Evolutionary conservation across 2,888 invertebrate species (phyloP), one percentile per base, ranked within the genome.

Genomic region (Acronicta leporina): DNA sequence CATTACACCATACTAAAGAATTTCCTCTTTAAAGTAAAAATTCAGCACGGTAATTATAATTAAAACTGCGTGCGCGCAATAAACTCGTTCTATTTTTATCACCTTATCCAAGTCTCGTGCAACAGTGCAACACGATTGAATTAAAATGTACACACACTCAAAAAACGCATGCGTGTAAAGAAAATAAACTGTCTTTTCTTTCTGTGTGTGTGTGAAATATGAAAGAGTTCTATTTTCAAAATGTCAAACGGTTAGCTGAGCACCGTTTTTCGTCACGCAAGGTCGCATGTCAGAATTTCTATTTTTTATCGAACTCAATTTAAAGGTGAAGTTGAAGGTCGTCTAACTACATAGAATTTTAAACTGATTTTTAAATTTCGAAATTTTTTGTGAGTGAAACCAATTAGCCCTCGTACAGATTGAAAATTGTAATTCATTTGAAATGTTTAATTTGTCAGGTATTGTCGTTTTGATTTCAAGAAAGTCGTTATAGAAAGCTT

Each of bases 51-150:
- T 16, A 60, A 48, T 50, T 67, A 64, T 52, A 55, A 64, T 62
- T 51, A 63, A 55, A 74, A 57, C 41, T 63, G 74, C 68, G 51
- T 64, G 35, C 41, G 53, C 72, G 65, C 72, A 65, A 50, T 45
- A 64, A 40, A 48, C 58, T 43, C 15, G 43, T 76, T 74, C 77
- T 76, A 74, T 75, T 76, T 74, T 66, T 74, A 73, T 58, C 61
- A 20, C 44, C 25, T 58, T 75, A 75, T 66, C 71, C 56, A 38
- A 62, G 61, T 54, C 33, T 46, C 57, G 27, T 55, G 49, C 51
- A 60, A 50, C 20, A 6, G 38, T 38, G n/a, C 38, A 38, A n/a
- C n/a, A 38, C 38, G n/a, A 25, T 20, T 61, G 42, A 56, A 61
- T 25, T 45, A 11, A 11, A 38, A 55, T 30, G 30, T 45, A 47